Evolutionary conservation across 2,888 invertebrate species (phyloP), one percentile per base, ranked within the genome.

Genomic region (Cacoxenus indagator): DNA sequence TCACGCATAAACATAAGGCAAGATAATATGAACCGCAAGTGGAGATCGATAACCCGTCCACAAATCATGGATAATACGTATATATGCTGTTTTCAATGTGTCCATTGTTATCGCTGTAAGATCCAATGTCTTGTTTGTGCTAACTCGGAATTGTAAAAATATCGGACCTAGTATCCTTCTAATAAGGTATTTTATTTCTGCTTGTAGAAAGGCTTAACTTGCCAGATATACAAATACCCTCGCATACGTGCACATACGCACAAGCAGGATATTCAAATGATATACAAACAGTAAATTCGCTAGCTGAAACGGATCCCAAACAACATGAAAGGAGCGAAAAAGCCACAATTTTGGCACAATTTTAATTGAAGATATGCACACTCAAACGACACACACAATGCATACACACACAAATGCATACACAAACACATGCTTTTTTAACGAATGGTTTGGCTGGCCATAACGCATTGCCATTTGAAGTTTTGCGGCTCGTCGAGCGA

Each of bases 231-330:
- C 55, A 46, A n/a, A 43, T 27, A 26, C 37, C 24, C 29, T 29
- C 48, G 11, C 19, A 64, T 68, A 45, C 29, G 64, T 6, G 27
- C 71, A 61, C 54, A 64, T n/a, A 67, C 59, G 29, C 57, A 31
- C 45, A 68, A 51, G 54, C 48, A 54, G 48, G 48, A 48, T 48
- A 48, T 48, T 48, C 48, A 48, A 48, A 48, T 48, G 48, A 48
- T 48, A 48, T 48, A 17, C 48, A 48, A 48, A 48, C 48, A 48
- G 48, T 17, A 48, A 14, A 48, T 48, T 14, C 17, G 48, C 2
- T 48, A 6, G n/a, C 48, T 48, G 8, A 6, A 1, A 17, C 17
- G 48, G 48, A 6, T 14, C 9, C 48, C n/a, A n/a, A 48, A 14
- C 11, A 17, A n/a, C 6, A 48, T 19, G 48, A 48, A n/a, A 2